These are phyloP conservation scores for Trichonephila clavipes DNA, from an alignment of 1,140 invertebrate genomes.

Conservation along the genomic window DNA sequence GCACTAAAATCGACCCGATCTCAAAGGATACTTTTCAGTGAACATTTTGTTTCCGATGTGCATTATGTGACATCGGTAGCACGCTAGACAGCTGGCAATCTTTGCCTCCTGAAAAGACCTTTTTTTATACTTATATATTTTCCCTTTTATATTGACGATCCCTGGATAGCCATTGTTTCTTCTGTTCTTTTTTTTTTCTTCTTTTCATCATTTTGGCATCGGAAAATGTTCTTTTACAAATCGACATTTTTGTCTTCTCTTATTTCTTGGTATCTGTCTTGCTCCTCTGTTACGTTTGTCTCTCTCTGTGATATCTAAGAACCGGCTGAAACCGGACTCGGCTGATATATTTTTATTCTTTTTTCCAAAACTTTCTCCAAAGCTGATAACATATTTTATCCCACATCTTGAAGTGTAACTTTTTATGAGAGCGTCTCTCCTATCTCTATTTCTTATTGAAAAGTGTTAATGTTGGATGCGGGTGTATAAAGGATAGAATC, in stretches of 20 bases:
- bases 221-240: conserved; percentile 66
- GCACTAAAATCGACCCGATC: conserved; percentile 1
- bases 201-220: conserved; percentile 62
- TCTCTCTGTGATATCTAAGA: conserved; percentile 58
- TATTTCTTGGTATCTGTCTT: conserved; percentile 63
- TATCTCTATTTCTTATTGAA: conserved; percentile 19
- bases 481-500: conserved; percentile 1
- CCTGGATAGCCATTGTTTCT: conserved; percentile 67
- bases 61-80: conserved; percentile 42
- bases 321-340: conserved; percentile 37
- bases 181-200: conserved; percentile 30
- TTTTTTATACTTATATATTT: conserved; percentile 40
- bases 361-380: conserved; percentile 44
- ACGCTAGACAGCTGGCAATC: conserved; percentile 28
- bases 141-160: conserved; percentile 57
- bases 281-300: conserved; percentile 47
- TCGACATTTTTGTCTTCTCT: conserved; percentile 69
- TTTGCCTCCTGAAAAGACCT: conserved; percentile 24
- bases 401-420: conserved; percentile 36
- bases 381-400: conserved; percentile 66
- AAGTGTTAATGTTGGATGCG: conserved; percentile 28
- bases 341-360: conserved; percentile 62
- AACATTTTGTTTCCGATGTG: conserved; percentile 39
- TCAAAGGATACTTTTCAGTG: conserved; percentile 32
- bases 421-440: conserved; percentile 22